Conservation (phyloP, 2,113 vertebrate species). For the Anguilla japonica region DNA sequence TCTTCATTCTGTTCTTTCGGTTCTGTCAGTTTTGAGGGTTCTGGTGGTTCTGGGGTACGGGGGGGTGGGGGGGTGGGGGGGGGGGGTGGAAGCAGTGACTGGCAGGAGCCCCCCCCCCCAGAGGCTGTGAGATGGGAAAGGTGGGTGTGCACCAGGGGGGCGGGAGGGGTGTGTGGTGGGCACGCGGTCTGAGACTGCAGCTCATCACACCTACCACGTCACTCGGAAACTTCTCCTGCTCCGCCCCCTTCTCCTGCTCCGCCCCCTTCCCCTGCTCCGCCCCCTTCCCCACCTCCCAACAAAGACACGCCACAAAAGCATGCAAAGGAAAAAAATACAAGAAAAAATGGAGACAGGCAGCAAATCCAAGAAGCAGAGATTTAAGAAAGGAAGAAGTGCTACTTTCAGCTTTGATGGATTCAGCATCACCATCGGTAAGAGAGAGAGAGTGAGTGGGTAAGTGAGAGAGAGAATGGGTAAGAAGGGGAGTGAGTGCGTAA, state of each 20-base stretch:
- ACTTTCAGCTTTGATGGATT: slow-evolving; percentile 96
- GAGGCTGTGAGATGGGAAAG: background rate
- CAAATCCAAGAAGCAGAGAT: slow-evolving; percentile 83
- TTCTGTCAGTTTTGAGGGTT: no score
- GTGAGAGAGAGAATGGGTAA: background rate
- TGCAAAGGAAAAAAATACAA: slow-evolving; percentile 12
- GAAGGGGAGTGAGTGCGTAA: background rate
- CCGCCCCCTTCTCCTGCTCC: background rate
- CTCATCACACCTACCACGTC: background rate
- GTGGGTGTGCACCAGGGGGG: no score
- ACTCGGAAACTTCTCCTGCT: background rate
- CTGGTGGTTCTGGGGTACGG: no score
- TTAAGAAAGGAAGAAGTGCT: slow-evolving; percentile 91
- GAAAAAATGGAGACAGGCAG: slow-evolving; percentile 77
- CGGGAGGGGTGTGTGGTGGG: background rate
- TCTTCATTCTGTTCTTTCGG: no score
- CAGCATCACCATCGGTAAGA: slow-evolving; percentile 94
- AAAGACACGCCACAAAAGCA: background rate
- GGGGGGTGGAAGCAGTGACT: no score
- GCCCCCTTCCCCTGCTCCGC: background rate
- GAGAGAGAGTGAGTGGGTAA: slow-evolving; percentile 36
- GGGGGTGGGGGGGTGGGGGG: background rate
- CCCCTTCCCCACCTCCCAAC: background rate
- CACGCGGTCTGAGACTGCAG: background rate
- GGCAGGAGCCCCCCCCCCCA: no score